A percentile compares a stretch with the other conserved stretches of the same genome.
phyloP scores from a whole-genome alignment of 2,113 vertebrate species.

The Aleadryas rufinucha region DNA sequence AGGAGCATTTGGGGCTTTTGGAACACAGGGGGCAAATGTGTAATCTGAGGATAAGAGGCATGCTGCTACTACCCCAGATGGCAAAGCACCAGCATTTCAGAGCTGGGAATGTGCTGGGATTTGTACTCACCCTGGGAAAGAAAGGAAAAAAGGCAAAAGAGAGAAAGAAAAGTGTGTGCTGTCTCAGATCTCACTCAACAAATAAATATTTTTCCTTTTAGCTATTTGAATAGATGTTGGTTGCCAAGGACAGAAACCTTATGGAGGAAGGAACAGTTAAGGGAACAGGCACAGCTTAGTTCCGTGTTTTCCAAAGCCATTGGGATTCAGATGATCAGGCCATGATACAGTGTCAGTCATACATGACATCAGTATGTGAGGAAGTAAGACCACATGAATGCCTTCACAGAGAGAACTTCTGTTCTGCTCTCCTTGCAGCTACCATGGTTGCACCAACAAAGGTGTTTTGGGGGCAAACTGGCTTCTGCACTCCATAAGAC shows the following conservation, averaged over 20 bases:
- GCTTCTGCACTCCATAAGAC: accelerated
- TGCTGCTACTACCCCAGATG: neutral
- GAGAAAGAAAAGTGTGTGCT: neutral
- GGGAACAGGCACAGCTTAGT: neutral
- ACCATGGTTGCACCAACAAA: neutral
- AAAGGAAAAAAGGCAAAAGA: neutral
- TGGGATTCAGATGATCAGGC: neutral
- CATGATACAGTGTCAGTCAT: neutral
- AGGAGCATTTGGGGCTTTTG: neutral
- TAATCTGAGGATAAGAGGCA: neutral
- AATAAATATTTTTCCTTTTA: neutral
- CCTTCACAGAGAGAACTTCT: neutral
- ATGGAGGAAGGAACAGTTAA: neutral
- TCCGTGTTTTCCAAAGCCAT: neutral
- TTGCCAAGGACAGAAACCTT: neutral
- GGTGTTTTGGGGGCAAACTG: neutral
- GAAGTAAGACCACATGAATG: accelerated
- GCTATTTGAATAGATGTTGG: neutral
- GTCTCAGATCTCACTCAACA: neutral
- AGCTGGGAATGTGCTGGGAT: neutral
- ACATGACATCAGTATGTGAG: accelerated
- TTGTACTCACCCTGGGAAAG: neutral
- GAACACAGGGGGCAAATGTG: neutral
- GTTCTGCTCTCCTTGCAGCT: neutral
- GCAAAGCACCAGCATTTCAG: neutral